A percentile compares a stretch with the other conserved stretches of the same genome.
These are phyloP conservation scores for Pseudorhombus dupliciocellatus DNA, from an alignment of 2,113 vertebrate species.

Conservation along the genomic window DNA sequence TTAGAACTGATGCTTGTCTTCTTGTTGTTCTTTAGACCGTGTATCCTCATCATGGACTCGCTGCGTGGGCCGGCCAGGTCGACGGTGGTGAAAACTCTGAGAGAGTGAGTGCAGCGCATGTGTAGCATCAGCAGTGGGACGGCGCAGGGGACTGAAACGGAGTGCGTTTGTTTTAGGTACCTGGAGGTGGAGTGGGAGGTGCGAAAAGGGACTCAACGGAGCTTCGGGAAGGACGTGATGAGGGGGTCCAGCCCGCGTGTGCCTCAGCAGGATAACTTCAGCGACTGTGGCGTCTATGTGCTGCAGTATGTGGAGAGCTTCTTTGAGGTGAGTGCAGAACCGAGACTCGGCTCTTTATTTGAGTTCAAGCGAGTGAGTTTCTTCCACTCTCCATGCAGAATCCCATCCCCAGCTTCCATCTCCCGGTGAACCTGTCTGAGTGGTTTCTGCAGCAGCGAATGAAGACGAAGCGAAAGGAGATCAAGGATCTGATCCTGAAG, in stretches of 20 bases:
- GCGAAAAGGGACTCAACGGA: constrained; percentile 87
- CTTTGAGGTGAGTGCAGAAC: constrained; percentile 87
- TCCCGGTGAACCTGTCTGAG: constrained; percentile 91
- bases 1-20: too few relatives aligned
- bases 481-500: constrained; percentile 90
- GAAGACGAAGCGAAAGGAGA: constrained; percentile 97
- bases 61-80: constrained; percentile 92
- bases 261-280: constrained; percentile 99
- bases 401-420: constrained; percentile 91
- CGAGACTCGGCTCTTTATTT: too few relatives aligned
- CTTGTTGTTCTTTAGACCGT: constrained; percentile 83
- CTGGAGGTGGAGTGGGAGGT: constrained; percentile 99
- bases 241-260: constrained; percentile 97
- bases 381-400: constrained; percentile 77
- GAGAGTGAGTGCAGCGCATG: constrained; percentile 96
- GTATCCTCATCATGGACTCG: constrained; percentile 98
- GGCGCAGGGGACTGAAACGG: background rate
- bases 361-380: too few relatives aligned
- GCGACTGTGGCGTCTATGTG: constrained; percentile 95
- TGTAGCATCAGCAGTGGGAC: constrained; percentile 28
- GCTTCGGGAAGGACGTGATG: constrained; percentile 96
- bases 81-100: constrained; percentile 93
- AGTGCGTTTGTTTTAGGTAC: constrained; percentile 82
- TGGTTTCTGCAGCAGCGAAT: constrained; percentile 97
- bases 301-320: constrained; percentile 99